Conservation (phyloP, 1,140 invertebrate species). For the Drosophila nasuta region DNA sequence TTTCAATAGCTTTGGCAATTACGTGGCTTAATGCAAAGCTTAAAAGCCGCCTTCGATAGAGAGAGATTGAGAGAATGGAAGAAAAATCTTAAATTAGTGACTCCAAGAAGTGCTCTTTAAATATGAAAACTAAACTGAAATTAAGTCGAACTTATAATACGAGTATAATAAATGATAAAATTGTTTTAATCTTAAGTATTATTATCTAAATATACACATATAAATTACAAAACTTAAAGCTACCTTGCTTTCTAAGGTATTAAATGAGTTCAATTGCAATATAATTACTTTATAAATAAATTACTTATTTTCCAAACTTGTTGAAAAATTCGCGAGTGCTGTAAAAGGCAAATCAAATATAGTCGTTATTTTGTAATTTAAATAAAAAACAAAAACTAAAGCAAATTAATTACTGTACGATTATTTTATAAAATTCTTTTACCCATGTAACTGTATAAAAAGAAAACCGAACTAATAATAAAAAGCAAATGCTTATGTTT, state of each 20-base stretch:
- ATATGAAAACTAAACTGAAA: slow-evolving; percentile 74
- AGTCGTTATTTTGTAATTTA: slow-evolving; percentile 83
- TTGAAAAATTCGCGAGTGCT: slow-evolving; percentile 71
- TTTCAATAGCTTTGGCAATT: slow-evolving; percentile 57
- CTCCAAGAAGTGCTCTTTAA: slow-evolving; percentile 74
- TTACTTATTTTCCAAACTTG: slow-evolving; percentile 61
- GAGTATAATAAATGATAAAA: slow-evolving; percentile 55
- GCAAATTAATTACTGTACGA: slow-evolving; percentile 54
- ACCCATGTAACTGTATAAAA: slow-evolving; percentile 63
- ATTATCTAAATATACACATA: slow-evolving; percentile 63
- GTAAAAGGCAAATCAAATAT: slow-evolving; percentile 81
- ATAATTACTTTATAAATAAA: slow-evolving; percentile 43
- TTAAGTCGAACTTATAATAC: slow-evolving; percentile 78
- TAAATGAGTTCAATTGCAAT: slow-evolving; percentile 65
- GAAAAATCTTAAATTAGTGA: slow-evolving; percentile 53
- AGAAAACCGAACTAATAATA: slow-evolving; percentile 58
- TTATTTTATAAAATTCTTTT: slow-evolving; percentile 67
- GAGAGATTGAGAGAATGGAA: slow-evolving; percentile 13
- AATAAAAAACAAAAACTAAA: slow-evolving; percentile 45
- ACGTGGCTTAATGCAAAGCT: slow-evolving; percentile 82
- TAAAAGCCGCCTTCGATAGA: slow-evolving; percentile 43
- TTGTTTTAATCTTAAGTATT: slow-evolving; percentile 82
- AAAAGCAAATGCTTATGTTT: slow-evolving; percentile 41
- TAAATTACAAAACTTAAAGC: slow-evolving; percentile 35
- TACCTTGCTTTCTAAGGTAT: slow-evolving; percentile 52